Conservation (phyloP, 2,888 invertebrate genomes). For the Phytoseiulus persimilis region DNA sequence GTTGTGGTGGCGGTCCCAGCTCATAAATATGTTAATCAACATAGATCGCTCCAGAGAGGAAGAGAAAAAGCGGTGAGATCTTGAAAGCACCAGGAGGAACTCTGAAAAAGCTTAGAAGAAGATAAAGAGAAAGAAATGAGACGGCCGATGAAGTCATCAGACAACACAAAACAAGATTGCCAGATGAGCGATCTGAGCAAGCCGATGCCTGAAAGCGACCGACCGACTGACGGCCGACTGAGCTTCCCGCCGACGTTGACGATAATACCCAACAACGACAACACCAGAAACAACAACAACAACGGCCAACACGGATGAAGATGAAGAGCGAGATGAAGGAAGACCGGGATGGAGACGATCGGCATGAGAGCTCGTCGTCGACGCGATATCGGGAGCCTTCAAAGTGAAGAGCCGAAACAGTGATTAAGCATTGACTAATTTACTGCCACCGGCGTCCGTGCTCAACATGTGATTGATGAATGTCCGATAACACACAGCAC, state of each 20-base stretch:
- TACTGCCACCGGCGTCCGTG: neutral
- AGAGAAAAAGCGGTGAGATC: no score
- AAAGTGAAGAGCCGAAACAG: neutral
- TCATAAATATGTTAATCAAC: neutral
- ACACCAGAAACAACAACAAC: neutral
- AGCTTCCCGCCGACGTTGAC: neutral
- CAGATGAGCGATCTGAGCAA: neutral
- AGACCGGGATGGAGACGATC: neutral
- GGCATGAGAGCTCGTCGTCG: neutral
- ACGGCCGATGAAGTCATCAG: neutral
- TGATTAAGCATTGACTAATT: neutral
- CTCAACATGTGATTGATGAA: neutral
- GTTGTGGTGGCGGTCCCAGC: neutral
- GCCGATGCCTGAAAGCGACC: neutral
- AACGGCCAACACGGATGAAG: neutral
- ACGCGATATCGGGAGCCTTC: neutral
- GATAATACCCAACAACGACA: neutral
- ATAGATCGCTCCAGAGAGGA: no score
- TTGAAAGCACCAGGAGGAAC: neutral
- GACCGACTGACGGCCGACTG: neutral
- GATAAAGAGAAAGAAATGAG: neutral
- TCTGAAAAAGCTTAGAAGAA: neutral
- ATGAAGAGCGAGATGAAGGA: neutral
- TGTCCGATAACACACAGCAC: neutral
- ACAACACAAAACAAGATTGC: neutral